A percentile compares a stretch with the other conserved stretches of the same genome.
phyloP scores from a whole-genome alignment of 2,113 vertebrate genomes.

The Antidorcas marsupialis region DNA sequence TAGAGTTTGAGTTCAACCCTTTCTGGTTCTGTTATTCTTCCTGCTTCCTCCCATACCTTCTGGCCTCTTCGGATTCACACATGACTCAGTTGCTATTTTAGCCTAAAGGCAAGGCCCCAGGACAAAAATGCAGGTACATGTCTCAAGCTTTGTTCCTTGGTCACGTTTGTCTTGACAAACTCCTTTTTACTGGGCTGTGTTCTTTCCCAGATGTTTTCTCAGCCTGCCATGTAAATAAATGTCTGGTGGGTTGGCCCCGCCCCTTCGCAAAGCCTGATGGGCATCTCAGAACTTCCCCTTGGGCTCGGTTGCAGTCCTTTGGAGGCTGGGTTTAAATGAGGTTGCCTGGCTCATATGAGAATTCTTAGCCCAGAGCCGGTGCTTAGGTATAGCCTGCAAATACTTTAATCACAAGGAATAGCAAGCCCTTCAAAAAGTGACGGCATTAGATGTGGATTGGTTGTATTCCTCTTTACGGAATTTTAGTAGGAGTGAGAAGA shows the following conservation, averaged over 20 bases:
- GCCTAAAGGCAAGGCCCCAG: background rate
- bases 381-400: background rate
- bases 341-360: background rate
- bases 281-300: background rate
- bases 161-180: background rate
- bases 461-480: background rate
- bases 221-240: background rate
- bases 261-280: background rate
- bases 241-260: background rate
- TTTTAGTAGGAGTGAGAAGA: background rate
- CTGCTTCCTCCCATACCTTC: background rate
- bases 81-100: background rate
- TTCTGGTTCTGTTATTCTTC: background rate
- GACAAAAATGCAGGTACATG: background rate
- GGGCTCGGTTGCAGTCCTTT: background rate
- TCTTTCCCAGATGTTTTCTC: background rate
- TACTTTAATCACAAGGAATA: background rate
- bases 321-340: background rate
- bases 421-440: background rate
- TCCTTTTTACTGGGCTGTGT: background rate
- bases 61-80: background rate
- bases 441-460: background rate
- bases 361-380: background rate
- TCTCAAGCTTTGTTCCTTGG: background rate
- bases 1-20: background rate